phyloP scores from a whole-genome alignment of 1,140 invertebrate species.

The Cydia strobilella region DNA sequence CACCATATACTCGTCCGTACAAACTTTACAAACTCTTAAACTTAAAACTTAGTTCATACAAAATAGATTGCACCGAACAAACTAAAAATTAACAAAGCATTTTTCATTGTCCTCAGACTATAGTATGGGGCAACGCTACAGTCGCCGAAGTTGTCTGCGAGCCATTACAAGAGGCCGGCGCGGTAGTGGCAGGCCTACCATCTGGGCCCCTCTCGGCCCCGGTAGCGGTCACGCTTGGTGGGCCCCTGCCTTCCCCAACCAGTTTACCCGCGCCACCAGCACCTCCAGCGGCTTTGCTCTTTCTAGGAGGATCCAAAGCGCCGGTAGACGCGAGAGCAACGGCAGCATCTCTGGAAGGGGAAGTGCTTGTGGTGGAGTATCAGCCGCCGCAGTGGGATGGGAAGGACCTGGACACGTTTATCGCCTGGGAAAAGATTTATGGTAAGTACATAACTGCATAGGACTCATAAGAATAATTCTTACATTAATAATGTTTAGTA shows the following conservation, averaged over 20 bases:
- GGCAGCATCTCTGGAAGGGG: slow-evolving; percentile 81
- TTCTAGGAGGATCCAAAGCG: slow-evolving; percentile 83
- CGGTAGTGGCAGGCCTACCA: slow-evolving; percentile 59
- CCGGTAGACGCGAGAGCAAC: slow-evolving; percentile 82
- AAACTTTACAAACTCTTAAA: too few relatives aligned
- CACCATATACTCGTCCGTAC: too few relatives aligned
- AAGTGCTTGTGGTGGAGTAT: slow-evolving; percentile 83
- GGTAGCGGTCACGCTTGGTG: slow-evolving; percentile 51
- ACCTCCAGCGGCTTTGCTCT: slow-evolving; percentile 80
- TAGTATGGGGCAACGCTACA: slow-evolving; percentile 64
- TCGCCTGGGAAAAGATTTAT: slow-evolving; percentile 76
- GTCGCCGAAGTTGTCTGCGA: slow-evolving; percentile 70
- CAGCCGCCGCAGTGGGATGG: slow-evolving; percentile 79
- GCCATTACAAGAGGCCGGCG: slow-evolving; percentile 63
- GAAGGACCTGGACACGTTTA: slow-evolving; percentile 70
- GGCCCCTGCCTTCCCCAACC: slow-evolving; percentile 55
- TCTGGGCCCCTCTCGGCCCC: slow-evolving; percentile 63
- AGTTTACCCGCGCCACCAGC: slow-evolving; percentile 41
- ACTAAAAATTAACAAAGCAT: slow-evolving; percentile 24
- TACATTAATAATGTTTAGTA: background rate
- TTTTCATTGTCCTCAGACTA: slow-evolving; percentile 62
- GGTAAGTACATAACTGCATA: slow-evolving; percentile 49
- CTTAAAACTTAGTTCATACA: background rate
- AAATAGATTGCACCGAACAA: background rate
- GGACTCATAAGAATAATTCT: too few relatives aligned